Percentiles rank a stretch among this genome's conserved stretches.
These are phyloP conservation scores for Erythrolamprus reginae DNA, from an alignment of 2,113 vertebrate genomes.

Conservation along the genomic window DNA sequence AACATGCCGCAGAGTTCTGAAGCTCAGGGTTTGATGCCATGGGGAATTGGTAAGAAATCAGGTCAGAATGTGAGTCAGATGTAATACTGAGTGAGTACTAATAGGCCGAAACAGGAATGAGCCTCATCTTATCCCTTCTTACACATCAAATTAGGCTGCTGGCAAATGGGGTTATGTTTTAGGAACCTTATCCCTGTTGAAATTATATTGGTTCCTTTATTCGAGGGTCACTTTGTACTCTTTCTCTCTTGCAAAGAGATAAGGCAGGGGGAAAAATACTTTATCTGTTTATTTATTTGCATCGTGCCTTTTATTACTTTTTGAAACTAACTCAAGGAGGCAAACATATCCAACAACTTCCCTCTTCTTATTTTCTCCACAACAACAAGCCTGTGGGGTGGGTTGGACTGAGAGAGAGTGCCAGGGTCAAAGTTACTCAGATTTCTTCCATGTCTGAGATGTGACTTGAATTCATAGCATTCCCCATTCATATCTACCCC, in stretches of 20 bases:
- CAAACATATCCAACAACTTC: not conserved
- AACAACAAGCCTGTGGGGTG: not conserved
- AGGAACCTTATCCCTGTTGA: constrained; percentile 21
- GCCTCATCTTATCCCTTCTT: constrained; percentile 64
- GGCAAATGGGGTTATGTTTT: constrained; percentile 28
- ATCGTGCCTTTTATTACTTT: not conserved
- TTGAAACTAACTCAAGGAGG: not conserved
- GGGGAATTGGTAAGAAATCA: constrained; percentile 57
- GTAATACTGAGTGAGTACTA: constrained; percentile 58
- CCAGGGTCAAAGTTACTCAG: not conserved
- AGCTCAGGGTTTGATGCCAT: constrained; percentile 52
- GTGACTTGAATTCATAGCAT: not conserved
- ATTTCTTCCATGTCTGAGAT: not conserved
- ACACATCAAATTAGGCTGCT: constrained; percentile 61
- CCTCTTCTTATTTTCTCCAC: not conserved
- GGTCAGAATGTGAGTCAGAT: constrained; percentile 67
- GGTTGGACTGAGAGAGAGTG: not conserved
- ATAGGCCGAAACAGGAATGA: constrained; percentile 51
- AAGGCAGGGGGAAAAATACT: not conserved
- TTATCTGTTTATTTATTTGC: not conserved
- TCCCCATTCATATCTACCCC: not conserved
- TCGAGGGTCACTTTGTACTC: not conserved
- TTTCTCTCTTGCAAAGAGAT: not conserved
- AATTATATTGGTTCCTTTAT: not conserved
- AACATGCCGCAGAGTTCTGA: constrained; percentile 30